Evolutionary conservation across 2,113 vertebrate genomes (phyloP).

Genomic region (Actenoides lindsayi): DNA sequence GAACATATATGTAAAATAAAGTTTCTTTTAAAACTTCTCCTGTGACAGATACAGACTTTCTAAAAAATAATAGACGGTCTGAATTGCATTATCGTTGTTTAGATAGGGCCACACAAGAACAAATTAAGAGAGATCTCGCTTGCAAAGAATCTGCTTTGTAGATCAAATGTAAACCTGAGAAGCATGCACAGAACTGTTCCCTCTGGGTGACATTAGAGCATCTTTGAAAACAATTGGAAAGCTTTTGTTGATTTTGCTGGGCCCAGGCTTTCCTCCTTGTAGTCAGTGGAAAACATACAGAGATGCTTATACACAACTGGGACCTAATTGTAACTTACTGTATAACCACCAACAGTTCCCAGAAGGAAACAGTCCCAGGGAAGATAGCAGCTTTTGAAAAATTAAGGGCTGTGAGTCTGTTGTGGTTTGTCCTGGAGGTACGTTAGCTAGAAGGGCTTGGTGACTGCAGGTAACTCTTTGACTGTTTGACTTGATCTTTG

Average conservation of each 20-base stretch:
- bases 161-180: not conserved
- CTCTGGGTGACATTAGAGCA: not conserved
- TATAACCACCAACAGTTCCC: fast-evolving
- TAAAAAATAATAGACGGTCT: not conserved
- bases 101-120: not conserved
- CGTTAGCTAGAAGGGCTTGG: not conserved
- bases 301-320: not conserved
- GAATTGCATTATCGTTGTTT: not conserved
- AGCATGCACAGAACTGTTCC: not conserved
- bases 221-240: not conserved
- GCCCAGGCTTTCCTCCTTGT: not conserved
- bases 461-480: not conserved
- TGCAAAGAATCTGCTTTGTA: not conserved
- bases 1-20: not conserved
- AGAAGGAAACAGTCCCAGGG: not conserved
- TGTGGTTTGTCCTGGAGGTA: fast-evolving
- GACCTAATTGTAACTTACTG: fast-evolving
- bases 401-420: not conserved
- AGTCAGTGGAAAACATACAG: not conserved
- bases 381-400: not conserved
- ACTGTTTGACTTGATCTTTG: not conserved
- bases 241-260: not conserved
- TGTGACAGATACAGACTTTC: not conserved
- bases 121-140: not conserved
- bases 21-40: not conserved